Evolutionary conservation across 2,888 invertebrate species (phyloP).

Genomic region (Drosophila silvestris): DNA sequence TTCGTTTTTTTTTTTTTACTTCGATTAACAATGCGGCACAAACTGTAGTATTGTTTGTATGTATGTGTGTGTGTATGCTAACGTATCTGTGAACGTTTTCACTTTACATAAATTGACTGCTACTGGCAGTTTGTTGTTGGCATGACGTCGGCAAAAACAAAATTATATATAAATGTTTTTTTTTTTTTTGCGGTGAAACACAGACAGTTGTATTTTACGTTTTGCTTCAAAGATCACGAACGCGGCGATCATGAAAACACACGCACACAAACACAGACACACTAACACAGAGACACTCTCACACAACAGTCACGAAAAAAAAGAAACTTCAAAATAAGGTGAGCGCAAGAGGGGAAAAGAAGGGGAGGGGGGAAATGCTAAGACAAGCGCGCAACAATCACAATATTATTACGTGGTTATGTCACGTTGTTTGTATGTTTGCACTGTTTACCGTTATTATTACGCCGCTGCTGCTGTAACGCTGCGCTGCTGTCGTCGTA

Average conservation of each 20-base stretch:
- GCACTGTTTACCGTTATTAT: conserved; percentile 65
- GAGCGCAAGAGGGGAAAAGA: background rate
- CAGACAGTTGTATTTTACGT: conserved; percentile 79
- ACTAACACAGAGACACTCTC: conserved; percentile 32
- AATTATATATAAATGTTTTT: conserved; percentile 20
- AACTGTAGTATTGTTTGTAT: conserved; percentile 17
- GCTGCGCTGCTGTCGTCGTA: conserved; percentile 14
- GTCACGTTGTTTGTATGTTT: conserved; percentile 60
- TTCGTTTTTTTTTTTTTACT: conserved; percentile 4
- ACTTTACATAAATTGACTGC: conserved; percentile 72
- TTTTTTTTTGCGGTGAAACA: conserved; percentile 66
- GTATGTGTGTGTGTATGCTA: conserved; percentile 7
- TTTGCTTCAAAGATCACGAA: conserved; percentile 82
- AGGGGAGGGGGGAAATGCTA: background rate
- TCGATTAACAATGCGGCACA: conserved; percentile 17
- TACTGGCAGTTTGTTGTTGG: conserved; percentile 70
- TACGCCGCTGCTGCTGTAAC: conserved; percentile 39
- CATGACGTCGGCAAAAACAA: conserved; percentile 69
- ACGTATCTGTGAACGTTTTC: conserved; percentile 58
- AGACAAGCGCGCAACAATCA: conserved; percentile 62
- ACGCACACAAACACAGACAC: conserved; percentile 16
- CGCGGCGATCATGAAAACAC: conserved; percentile 80
- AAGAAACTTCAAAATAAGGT: conserved; percentile 48
- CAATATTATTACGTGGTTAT: conserved; percentile 70
- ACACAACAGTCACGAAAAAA: conserved; percentile 8